These are phyloP conservation scores for Cylindroiulus punctatus DNA, from an alignment of 2,888 invertebrate species.

Conservation along the genomic window DNA sequence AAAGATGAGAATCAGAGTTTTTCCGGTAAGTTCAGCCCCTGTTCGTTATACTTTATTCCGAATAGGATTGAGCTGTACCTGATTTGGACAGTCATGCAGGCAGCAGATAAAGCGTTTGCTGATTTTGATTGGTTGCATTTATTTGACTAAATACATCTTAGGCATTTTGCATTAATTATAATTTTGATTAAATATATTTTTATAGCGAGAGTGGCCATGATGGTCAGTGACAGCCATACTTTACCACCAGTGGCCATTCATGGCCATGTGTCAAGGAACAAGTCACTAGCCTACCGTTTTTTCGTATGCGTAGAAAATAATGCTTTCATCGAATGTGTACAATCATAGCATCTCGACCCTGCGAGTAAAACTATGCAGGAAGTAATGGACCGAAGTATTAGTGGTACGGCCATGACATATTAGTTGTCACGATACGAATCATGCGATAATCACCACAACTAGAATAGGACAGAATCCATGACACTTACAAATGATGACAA, in stretches of 20 bases:
- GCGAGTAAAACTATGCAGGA: too few species aligned
- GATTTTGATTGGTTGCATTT: neutral
- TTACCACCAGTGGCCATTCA: neutral
- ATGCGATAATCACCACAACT: too few species aligned
- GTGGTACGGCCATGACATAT: too few species aligned
- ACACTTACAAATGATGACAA: too few species aligned
- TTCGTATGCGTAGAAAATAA: too few species aligned
- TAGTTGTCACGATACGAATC: too few species aligned
- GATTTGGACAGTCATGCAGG: neutral
- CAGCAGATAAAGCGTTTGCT: neutral
- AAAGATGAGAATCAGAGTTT: conserved; percentile 98
- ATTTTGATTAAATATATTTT: neutral
- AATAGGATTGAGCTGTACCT: neutral
- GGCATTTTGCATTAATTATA: neutral
- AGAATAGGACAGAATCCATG: too few species aligned
- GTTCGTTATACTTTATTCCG: neutral
- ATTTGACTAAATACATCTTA: neutral
- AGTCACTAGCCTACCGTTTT: too few species aligned
- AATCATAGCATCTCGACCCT: too few species aligned
- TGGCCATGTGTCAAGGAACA: neutral
- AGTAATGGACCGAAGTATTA: too few species aligned
- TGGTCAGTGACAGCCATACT: neutral
- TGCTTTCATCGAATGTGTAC: too few species aligned
- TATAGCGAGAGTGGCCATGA: too few species aligned
- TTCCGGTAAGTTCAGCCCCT: conserved; percentile 82